Evolutionary conservation across 2,113 vertebrate species (phyloP), one percentile per base, ranked within the genome.

Genomic region (Recurvirostra avosetta): DNA sequence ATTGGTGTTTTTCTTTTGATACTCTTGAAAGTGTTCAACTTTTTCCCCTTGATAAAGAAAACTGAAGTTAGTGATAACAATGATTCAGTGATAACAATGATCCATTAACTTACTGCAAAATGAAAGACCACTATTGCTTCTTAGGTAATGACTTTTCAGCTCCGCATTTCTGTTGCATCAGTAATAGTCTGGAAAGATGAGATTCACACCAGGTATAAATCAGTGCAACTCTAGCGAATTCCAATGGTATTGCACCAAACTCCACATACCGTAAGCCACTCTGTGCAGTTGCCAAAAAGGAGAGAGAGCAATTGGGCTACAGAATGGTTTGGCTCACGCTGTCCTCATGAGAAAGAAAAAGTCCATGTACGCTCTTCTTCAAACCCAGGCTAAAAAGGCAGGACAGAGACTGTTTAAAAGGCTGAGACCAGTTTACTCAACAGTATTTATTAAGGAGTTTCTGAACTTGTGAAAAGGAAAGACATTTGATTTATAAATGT

Each of bases 201-300:
- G 40, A 85, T 55, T 94, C 71, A 45, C 77, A 93, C 87, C 87
- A 94, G 92, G 89, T 96, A 94, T 74, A 97, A 92, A 95, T 91
- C 89, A 91, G 77, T 79, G 84, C 81, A 91, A 85, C 21, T 91
- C 62, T 10, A 96, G 86, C 26, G 27, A 92, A 90, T 94, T 95
- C 94, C 91, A 90, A 27, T 58, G 86, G 95, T 94, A 91, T 47
- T 61, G 45, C 86, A 94, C 83, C 45, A 56, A 94, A 66, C 81
- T 94, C 71, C 55, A 56, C 84, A 90, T 59, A 79, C 55, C 10
- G 3, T 82, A 91, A 90, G 50, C 86, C 80, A 53, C 49, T 68
- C 65, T 75, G 53, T 4, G 2, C 47, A 55, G 49, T 11, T 95
- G 91, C 95, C 94, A 97, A 79, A 85, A 89, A 30, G 32, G 26